phyloP scores from a whole-genome alignment of 2,797 vertebrate species.

The Craterocephalus amniculus region DNA sequence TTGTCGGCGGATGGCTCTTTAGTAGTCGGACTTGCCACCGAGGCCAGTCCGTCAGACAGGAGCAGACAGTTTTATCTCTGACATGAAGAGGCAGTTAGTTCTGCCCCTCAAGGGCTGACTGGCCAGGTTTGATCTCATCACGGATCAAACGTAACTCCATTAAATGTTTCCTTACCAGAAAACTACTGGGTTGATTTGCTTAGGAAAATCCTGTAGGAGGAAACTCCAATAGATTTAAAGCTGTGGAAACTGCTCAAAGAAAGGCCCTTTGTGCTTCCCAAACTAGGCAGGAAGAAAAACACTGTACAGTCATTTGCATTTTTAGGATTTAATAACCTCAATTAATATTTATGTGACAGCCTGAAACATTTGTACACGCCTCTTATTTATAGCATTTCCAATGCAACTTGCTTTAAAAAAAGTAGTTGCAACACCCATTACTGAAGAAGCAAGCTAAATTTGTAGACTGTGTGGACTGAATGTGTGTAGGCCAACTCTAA shows the following conservation, averaged over 20 bases:
- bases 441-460: background rate
- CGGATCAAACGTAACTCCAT: conserved; percentile 58
- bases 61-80: conserved; percentile 69
- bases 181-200: conserved; percentile 61
- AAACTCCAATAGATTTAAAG: conserved; percentile 63
- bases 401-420: background rate
- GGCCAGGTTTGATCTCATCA: conserved; percentile 70
- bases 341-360: conserved; percentile 37
- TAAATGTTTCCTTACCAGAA: conserved; percentile 69
- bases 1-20: conserved; percentile 21
- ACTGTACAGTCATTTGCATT: conserved; percentile 57
- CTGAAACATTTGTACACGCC: background rate
- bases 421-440: background rate
- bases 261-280: conserved; percentile 64
- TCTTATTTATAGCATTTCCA: conserved; percentile 9
- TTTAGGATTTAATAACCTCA: conserved; percentile 51
- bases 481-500: background rate
- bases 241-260: conserved; percentile 50
- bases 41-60: conserved; percentile 44
- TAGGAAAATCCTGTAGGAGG: conserved; percentile 69
- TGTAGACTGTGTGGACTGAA: background rate
- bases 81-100: conserved; percentile 63
- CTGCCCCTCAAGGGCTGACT: conserved; percentile 48
- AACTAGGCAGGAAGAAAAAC: conserved; percentile 55
- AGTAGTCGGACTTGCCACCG: conserved; percentile 1